Evolutionary conservation across 2,797 vertebrate genomes (phyloP), one percentile per base, ranked within the genome.

Genomic region (Pogonophryne albipinna): DNA sequence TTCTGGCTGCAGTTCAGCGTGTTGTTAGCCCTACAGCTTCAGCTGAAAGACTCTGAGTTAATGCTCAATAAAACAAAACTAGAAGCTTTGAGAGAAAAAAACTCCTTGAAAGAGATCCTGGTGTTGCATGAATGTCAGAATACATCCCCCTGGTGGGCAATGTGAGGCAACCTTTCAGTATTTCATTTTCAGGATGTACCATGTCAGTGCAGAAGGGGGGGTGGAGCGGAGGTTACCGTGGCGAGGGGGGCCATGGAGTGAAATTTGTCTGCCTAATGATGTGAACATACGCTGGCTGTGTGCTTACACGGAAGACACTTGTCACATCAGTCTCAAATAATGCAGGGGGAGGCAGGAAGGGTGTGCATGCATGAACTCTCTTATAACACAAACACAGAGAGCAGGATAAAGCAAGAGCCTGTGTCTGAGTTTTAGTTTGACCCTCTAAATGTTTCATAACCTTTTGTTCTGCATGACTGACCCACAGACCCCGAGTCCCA

Each of bases 401-500:
- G 12, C 3, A 45, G 9, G 34, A 38, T 31, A 44, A 64, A 74
- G 23, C 23, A 23, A 23, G 23, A 58, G 42, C n/a, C 31, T 68
- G 17, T 50, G 53, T 73, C 27, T 56, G 10, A 41, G 10, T 58
- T 74, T 62, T 61, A 23, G 73, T 69, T 77, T 83, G 57, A 82
- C 66, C 27, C 2, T 52, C 23, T 68, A 45, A 79, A 82, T 83
- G 55, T 84, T 87, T 83, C 44, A 65, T 86, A 51, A 85, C 66
- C 41, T 58, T 44, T 51, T 79, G 42, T 69, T 94, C 38, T 87
- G 34, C 77, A 23, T 78, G 66, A 68, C 64, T 76, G 59, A 65
- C 62, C 89, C 85, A 80, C 92, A 98, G 98, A 99, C 85, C 98
- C 97, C 0, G 98, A 99, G 87, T 98, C 98, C 69, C 98, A 99